A percentile compares a stretch with the other conserved stretches of the same genome.
Evolutionary conservation across 2,113 vertebrate species (phyloP).

Genomic region (Mormyrus lacerda): DNA sequence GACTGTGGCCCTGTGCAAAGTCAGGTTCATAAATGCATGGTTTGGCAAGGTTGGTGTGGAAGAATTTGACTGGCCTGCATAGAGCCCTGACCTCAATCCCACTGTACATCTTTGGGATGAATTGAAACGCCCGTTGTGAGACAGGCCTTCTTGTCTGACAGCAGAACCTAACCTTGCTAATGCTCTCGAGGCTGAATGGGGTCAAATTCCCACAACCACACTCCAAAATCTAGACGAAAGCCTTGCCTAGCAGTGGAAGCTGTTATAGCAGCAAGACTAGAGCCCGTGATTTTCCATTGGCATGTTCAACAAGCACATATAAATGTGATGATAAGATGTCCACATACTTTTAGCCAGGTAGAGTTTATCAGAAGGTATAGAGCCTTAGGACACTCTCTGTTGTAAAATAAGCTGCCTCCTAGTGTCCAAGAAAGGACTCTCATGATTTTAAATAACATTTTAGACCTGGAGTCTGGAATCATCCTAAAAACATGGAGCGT

Average conservation of each 20-base stretch:
- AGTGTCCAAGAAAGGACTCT: background rate
- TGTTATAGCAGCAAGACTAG: background rate
- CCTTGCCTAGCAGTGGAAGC: background rate
- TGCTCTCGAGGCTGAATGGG: background rate
- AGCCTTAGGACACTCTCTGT: too few species aligned
- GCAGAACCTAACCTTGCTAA: background rate
- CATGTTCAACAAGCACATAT: background rate
- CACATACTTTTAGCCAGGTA: background rate
- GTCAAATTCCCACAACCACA: background rate
- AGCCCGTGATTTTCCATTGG: background rate
- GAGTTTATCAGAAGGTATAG: too few species aligned
- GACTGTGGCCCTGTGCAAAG: background rate
- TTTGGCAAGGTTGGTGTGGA: background rate
- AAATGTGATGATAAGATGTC: background rate
- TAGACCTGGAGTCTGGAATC: background rate
- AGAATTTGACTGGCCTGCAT: background rate
- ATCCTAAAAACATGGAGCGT: background rate
- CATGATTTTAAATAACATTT: background rate
- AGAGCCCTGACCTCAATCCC: background rate
- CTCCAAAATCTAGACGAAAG: background rate
- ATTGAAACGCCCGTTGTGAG: background rate
- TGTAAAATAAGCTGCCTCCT: background rate
- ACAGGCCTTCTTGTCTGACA: background rate
- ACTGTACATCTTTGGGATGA: background rate
- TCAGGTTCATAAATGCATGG: background rate